Base-by-base conservation (phyloP, 2,888 invertebrate species). In the Polyommatus iphigenia region DNA sequence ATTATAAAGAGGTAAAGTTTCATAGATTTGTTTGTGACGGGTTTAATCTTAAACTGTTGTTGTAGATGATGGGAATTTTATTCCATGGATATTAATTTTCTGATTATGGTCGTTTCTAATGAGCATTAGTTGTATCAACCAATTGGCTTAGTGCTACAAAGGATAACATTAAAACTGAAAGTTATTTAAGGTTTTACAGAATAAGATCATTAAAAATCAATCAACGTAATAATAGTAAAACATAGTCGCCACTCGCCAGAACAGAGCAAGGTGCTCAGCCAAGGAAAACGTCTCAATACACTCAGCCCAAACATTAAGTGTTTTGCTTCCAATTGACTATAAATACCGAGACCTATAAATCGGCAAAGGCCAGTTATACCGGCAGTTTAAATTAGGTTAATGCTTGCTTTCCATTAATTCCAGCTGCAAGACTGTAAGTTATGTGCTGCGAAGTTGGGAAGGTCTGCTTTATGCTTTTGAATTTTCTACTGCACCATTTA, bases 361-460 rank as follows among this genome's bases (percentile, higher is more conserved):
- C 81, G 81, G 79, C 82, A 82, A 83, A 82, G 80, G 81, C 78
- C 76, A 77, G 81, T 79, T 80, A 81, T 81, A 80, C 77, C 80
- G 82, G 82, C 82, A 82, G 82, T 80, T 82, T 84, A 88, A 90
- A 91, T 91, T 90, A 89, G 90, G 89, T 88, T 90, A 89, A 90
- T 90, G 90, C 88, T 87, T 86, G 86, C 85, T 83, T 83, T 80
- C 85, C 84, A 89, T 88, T 87, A 87, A 88, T 88, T 88, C 85
- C 83, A 83, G 86, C 85, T 87, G 87, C 85, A 81, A 84, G 84
- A 84, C 86, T 85, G 83, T 87, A 85, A 88, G 84, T 87, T 86
- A 88, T 84, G 82, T 82, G 77, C 72, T 82, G 57, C 29, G 79
- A 82, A 86, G 80, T 81, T 20, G 10, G 81, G 84, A 81, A 71